phyloP scores from a whole-genome alignment of 2,797 vertebrate genomes.

The Poeciliopsis gracilis region DNA sequence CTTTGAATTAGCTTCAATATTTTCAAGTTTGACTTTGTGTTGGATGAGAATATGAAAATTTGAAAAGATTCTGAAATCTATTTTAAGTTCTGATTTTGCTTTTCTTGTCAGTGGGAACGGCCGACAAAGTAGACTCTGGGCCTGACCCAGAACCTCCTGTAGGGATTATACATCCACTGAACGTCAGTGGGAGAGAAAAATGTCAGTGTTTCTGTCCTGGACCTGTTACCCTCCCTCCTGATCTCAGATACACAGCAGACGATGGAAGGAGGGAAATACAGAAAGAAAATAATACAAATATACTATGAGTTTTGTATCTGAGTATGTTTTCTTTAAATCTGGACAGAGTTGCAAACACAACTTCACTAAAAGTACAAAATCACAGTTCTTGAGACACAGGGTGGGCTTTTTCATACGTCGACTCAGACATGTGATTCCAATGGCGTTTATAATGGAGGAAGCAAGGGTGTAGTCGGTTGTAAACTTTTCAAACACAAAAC shows the following conservation, averaged over 20 bases:
- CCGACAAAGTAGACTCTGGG: background rate
- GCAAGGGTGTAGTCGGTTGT: constrained; percentile 35
- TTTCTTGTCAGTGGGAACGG: background rate
- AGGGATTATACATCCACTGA: background rate
- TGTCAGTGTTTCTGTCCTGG: background rate
- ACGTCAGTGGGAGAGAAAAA: background rate
- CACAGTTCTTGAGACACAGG: background rate
- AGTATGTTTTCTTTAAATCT: background rate
- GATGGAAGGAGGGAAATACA: background rate
- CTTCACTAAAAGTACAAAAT: background rate
- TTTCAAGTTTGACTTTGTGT: background rate
- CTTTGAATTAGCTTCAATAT: background rate
- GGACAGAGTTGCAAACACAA: background rate
- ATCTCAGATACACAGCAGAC: background rate
- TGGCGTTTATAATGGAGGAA: constrained; percentile 40
- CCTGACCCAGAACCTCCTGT: background rate
- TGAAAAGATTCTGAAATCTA: background rate
- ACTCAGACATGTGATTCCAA: constrained; percentile 39
- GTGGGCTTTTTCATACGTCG: constrained; percentile 7
- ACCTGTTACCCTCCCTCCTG: background rate
- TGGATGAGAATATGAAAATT: background rate
- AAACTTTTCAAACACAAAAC: constrained; percentile 21
- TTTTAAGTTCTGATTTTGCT: background rate
- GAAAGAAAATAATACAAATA: background rate
- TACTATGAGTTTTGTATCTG: background rate